Base-by-base conservation (phyloP, 1,140 invertebrate species). In the Chironomus tepperi region DNA sequence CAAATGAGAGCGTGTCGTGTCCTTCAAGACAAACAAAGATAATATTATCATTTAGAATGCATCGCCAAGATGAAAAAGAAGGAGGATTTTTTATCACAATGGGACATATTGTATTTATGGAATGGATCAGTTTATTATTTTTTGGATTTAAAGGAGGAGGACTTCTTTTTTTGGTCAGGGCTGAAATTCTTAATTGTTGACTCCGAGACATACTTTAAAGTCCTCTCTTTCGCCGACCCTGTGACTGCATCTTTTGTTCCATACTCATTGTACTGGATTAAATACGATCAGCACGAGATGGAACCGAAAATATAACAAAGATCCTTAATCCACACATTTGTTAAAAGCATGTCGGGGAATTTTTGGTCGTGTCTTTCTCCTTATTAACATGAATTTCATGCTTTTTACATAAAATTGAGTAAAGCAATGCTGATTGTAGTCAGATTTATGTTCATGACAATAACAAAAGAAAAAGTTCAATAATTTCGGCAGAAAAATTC, bases 71-170 rank as follows among this genome's bases (percentile, higher is more conserved):
- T 47, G 43, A 10, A 57, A 12, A n/a, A 5, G 47, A 34, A 34
- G 47, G 47, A 57, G 47, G 47, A 57, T 57, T 57, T 34, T 34
- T 57, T 57, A 57, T 57, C 47, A 57, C 47, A n/a, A 57, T 15
- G 47, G 12, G 47, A n/a, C n/a, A 57, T 15, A 57, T 57, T 57
- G 24, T 34, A 57, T 57, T 57, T 57, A 57, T 57, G 9, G 47
- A 57, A 57, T 57, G 47, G 47, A 57, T 57, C 47, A 57, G 47
- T 57, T 57, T 57, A 57, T 57, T 57, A 57, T 57, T 57, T n/a
- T 57, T 57, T 57, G n/a, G 47, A 57, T 57, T 57, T 57, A 57
- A 34, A 57, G 47, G 47, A 57, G 47, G 47, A 57, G 47, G 15
- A n/a, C n/a, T n/a, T n/a, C n/a, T 57, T 15, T 57, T 57, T 57